Conservation (phyloP, 2,113 vertebrate genomes). For the Sorex fumeus region DNA sequence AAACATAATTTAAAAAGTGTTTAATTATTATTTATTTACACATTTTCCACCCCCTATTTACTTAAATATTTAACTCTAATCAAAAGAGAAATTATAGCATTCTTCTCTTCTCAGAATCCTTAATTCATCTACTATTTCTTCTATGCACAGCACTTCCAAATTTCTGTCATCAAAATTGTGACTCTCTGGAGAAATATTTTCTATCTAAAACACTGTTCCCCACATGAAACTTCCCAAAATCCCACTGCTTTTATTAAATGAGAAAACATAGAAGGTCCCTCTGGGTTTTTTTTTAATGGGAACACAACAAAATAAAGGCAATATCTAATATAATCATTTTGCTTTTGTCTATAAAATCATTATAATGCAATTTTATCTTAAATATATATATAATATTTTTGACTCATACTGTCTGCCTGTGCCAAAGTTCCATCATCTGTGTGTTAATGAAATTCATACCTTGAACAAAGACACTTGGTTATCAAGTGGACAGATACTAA, state of each 20-base stretch:
- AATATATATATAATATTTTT: neutral
- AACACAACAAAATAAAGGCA: neutral
- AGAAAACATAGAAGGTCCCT: neutral
- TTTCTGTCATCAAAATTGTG: neutral
- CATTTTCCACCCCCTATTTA: neutral
- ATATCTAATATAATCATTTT: neutral
- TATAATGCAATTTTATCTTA: no score
- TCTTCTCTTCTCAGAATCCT: neutral
- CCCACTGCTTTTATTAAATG: neutral
- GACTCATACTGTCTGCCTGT: neutral
- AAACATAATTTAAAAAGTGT: neutral
- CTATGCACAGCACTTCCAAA: neutral
- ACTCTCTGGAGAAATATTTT: neutral
- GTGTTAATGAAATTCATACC: neutral
- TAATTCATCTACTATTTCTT: neutral
- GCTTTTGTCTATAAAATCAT: no score
- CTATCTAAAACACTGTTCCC: neutral
- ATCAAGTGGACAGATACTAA: no score
- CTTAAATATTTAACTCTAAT: neutral
- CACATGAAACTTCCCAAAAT: neutral
- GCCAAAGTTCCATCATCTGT: neutral
- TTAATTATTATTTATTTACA: neutral
- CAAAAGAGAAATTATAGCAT: neutral
- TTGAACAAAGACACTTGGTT: neutral
- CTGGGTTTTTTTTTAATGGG: neutral